These are phyloP conservation scores for Cranoglanis bouderius DNA, from an alignment of 2,113 vertebrate species.

Conservation along the genomic window DNA sequence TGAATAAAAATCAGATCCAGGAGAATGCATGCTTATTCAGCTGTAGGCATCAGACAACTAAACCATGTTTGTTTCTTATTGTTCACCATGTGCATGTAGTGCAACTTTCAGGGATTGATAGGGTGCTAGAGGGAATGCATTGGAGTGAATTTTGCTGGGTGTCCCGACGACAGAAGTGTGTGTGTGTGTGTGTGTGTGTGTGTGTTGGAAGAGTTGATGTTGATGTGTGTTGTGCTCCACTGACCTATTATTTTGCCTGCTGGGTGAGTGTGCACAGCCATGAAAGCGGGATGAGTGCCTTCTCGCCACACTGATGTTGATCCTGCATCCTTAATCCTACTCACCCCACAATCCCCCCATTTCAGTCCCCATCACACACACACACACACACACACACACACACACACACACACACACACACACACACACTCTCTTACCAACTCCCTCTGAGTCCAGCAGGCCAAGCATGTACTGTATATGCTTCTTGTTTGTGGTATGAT, in stretches of 20 bases:
- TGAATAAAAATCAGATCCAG: neutral
- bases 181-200: conserved; percentile 47
- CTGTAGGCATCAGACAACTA: neutral
- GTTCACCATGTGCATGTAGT: conserved; percentile 29
- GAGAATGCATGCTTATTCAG: neutral
- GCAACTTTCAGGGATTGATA: conserved; percentile 20
- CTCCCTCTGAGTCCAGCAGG: neutral
- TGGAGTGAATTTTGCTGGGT: conserved; percentile 4
- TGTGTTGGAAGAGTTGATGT: conserved; percentile 49
- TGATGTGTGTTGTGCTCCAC: conserved; percentile 71
- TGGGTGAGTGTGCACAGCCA: conserved; percentile 58
- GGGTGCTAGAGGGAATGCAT: neutral
- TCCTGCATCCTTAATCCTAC: conserved; percentile 70
- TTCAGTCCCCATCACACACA: conserved; percentile 47
- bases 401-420: conserved; percentile 50
- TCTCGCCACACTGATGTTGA: conserved; percentile 67
- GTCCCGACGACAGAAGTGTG: neutral
- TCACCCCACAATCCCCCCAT: conserved; percentile 39
- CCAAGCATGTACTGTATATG: neutral
- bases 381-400: conserved; percentile 34
- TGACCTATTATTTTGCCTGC: conserved; percentile 76
- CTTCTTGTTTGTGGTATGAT: neutral
- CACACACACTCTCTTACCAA: conserved; percentile 24
- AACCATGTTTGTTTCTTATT: neutral
- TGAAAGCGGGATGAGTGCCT: conserved; percentile 66